Evolutionary conservation across 2,113 vertebrate species (phyloP).

Genomic region (Neogobius melanostomus): DNA sequence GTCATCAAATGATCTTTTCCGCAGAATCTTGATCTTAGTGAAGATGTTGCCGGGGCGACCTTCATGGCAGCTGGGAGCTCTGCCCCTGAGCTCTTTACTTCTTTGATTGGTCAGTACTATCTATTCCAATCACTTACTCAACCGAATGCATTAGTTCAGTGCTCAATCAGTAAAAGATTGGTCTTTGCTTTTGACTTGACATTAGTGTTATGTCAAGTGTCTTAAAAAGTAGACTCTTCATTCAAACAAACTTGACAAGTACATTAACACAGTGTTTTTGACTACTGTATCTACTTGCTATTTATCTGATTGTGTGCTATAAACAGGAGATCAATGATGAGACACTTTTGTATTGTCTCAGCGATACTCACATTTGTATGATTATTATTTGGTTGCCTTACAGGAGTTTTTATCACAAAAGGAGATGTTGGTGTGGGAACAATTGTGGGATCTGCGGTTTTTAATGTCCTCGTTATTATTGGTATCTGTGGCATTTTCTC

Average conservation of each 20-base stretch:
- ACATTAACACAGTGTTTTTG: too few relatives aligned
- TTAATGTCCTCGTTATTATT: conserved; percentile 82
- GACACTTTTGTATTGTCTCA: neutral
- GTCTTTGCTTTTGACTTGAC: conserved; percentile 4
- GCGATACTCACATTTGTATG: neutral
- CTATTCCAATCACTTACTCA: conserved; percentile 4
- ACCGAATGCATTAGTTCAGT: neutral
- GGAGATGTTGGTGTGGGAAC: conserved; percentile 81
- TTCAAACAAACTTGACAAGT: neutral
- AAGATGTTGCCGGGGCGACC: conserved; percentile 81
- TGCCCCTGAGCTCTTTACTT: conserved; percentile 82
- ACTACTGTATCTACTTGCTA: too few relatives aligned
- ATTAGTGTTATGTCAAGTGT: conserved; percentile 14
- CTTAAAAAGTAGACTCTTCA: neutral
- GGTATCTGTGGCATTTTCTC: conserved; percentile 80
- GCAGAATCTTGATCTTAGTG: conserved; percentile 80
- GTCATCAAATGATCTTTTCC: neutral
- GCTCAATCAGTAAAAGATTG: neutral
- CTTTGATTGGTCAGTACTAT: conserved; percentile 77
- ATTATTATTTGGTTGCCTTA: neutral
- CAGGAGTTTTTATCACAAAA: conserved; percentile 82
- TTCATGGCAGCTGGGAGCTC: conserved; percentile 84
- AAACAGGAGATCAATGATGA: neutral
- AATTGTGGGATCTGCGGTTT: conserved; percentile 82
- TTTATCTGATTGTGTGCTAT: neutral